Conservation (phyloP, 1,140 invertebrate genomes). For the Nasonia giraulti region DNA sequence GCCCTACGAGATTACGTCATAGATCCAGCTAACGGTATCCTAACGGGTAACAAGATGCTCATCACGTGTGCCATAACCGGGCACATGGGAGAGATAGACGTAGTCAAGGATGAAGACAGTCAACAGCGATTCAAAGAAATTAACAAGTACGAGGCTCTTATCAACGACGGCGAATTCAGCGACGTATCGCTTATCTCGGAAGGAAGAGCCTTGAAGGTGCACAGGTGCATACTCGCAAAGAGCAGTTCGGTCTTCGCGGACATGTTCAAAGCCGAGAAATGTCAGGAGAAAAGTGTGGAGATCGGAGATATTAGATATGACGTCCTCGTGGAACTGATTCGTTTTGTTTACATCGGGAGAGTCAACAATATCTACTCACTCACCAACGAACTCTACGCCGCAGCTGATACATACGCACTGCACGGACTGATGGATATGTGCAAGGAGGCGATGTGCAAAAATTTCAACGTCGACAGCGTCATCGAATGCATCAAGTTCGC, state of each 20-base stretch:
- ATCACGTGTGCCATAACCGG: too few relatives aligned
- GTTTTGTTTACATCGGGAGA: not conserved
- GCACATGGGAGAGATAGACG: too few relatives aligned
- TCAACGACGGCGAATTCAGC: not conserved
- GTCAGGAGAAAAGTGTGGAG: not conserved
- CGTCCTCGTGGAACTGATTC: not conserved
- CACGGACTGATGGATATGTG: not conserved
- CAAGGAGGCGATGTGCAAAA: not conserved
- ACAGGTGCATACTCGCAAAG: not conserved
- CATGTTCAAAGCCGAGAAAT: not conserved
- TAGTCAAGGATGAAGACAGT: too few relatives aligned
- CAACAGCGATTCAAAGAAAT: too few relatives aligned
- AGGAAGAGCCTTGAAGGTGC: not conserved
- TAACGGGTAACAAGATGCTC: too few relatives aligned
- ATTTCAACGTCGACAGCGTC: not conserved
- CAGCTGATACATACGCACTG: not conserved
- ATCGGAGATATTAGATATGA: not conserved
- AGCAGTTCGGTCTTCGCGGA: not conserved
- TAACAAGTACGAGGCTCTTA: not conserved
- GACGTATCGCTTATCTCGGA: not conserved
- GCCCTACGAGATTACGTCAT: too few relatives aligned
- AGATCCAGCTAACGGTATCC: too few relatives aligned
- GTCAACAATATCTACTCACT: not conserved
- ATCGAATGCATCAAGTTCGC: not conserved
- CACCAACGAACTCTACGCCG: not conserved